Conservation (phyloP, 2,113 vertebrate genomes). For the Strigops habroptila region DNA sequence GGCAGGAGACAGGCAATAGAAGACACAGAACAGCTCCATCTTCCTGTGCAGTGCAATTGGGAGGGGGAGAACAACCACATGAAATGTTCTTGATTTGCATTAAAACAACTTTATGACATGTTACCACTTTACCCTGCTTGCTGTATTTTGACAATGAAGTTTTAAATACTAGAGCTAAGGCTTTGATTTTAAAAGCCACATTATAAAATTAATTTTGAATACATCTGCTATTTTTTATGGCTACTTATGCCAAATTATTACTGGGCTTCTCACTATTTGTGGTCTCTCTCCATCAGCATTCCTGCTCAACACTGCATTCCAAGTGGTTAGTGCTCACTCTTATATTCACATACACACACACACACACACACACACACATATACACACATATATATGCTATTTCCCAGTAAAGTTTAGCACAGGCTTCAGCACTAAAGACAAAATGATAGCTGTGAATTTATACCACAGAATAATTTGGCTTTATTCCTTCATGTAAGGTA, state of each 20-base stretch:
- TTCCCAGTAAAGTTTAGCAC: neutral
- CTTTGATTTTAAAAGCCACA: neutral
- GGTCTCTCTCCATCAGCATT: neutral
- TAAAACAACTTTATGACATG: neutral
- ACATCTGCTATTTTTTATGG: neutral
- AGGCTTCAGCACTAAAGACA: neutral
- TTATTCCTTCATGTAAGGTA: neutral
- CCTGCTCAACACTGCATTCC: neutral
- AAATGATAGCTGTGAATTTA: neutral
- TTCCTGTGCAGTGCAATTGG: accelerated
- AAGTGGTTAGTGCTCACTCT: neutral
- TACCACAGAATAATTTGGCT: neutral
- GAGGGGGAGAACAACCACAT: neutral
- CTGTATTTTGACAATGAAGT: neutral
- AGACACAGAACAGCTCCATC: neutral
- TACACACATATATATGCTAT: accelerated
- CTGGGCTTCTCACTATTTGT: neutral
- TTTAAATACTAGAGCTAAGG: neutral
- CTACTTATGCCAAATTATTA: neutral
- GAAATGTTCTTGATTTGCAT: neutral
- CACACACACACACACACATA: neutral
- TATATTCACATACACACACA: neutral
- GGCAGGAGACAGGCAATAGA: neutral
- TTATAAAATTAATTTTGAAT: neutral
- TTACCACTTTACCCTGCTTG: neutral